These are phyloP conservation scores for Eidolon helvum DNA, from an alignment of 2,113 vertebrate genomes.

Conservation along the genomic window DNA sequence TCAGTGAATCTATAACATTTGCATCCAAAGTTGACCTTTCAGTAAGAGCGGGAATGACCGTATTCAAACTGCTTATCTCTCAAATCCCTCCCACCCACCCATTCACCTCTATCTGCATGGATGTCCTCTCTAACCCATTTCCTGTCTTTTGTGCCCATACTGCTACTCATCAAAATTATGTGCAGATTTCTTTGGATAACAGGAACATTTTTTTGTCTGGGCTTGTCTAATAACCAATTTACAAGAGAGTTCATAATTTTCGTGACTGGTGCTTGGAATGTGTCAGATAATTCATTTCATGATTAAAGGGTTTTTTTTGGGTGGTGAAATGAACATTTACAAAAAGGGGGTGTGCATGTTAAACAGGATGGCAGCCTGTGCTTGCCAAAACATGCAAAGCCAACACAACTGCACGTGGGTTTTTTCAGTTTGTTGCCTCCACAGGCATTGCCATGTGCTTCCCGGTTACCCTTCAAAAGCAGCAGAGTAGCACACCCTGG, in stretches of 20 bases:
- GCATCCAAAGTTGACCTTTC: background rate
- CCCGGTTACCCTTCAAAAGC: background rate
- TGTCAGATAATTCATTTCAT: conserved; percentile 47
- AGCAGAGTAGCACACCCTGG: background rate
- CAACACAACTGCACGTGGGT: background rate
- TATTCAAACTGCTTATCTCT: background rate
- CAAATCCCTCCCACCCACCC: background rate
- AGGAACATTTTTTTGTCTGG: conserved; percentile 22
- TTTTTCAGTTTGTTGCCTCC: background rate
- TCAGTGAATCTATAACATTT: background rate
- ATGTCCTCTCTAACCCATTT: background rate
- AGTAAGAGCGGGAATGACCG: background rate
- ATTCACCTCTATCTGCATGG: conserved; percentile 24
- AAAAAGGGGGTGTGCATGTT: background rate
- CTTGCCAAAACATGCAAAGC: background rate
- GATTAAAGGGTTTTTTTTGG: background rate
- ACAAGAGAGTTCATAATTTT: conserved; percentile 39
- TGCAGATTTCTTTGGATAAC: conserved; percentile 17
- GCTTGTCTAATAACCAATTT: conserved; percentile 36
- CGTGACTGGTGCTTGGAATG: conserved; percentile 43
- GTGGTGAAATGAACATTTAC: background rate
- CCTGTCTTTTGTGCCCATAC: background rate
- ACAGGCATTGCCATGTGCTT: background rate
- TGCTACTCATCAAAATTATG: background rate
- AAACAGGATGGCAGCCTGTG: background rate